Conservation (phyloP, 1,140 invertebrate species). For the Globodera ellingtonae region DNA sequence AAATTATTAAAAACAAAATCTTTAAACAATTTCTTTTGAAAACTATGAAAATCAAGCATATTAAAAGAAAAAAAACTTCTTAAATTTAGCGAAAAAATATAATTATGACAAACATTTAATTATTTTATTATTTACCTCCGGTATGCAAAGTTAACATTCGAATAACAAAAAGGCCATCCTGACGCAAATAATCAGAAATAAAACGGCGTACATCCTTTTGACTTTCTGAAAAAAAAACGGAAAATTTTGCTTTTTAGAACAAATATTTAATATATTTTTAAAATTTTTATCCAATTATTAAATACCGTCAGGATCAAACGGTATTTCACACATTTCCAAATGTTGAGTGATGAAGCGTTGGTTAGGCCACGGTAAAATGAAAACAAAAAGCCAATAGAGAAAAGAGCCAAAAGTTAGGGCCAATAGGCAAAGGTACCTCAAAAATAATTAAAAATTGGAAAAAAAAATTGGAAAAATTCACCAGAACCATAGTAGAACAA, state of each 20-base stretch:
- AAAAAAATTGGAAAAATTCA: conserved; percentile 11
- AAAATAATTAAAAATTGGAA: neutral
- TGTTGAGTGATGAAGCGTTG: conserved; percentile 54
- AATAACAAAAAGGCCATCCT: conserved; percentile 69
- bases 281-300: neutral
- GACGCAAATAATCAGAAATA: conserved; percentile 67
- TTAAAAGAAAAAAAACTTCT: too few relatives aligned
- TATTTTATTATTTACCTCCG: conserved; percentile 35
- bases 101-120: too few relatives aligned
- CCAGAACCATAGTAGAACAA: conserved; percentile 69
- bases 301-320: conserved; percentile 53
- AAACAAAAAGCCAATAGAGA: conserved; percentile 56
- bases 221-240: conserved; percentile 27
- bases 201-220: conserved; percentile 61
- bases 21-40: too few relatives aligned
- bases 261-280: too few relatives aligned
- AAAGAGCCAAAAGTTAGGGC: conserved; percentile 65
- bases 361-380: conserved; percentile 50
- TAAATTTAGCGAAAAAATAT: too few relatives aligned
- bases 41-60: too few relatives aligned
- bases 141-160: conserved; percentile 67
- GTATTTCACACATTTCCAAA: conserved; percentile 59
- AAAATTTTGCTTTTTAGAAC: conserved; percentile 33
- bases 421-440: conserved; percentile 68
- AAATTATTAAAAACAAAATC: neutral